Conservation (phyloP, 1,140 invertebrate genomes). For the Stenopsyche tienmushanensis region DNA sequence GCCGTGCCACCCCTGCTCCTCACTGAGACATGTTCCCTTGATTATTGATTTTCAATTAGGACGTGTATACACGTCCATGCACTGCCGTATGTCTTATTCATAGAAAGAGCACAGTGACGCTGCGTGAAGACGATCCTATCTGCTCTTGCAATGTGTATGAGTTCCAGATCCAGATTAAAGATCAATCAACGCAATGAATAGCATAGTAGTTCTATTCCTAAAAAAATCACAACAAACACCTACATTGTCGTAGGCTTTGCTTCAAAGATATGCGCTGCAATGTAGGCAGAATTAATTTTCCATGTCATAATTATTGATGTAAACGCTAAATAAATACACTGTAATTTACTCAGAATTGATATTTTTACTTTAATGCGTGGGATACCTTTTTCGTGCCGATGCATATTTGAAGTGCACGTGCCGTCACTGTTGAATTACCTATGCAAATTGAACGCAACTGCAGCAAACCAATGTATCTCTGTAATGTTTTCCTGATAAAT, state of each 20-base stretch:
- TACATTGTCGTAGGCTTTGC: no score
- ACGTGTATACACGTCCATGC: constrained; percentile 19
- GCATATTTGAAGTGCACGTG: neutral
- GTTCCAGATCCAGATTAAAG: neutral
- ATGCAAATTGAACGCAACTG: constrained; percentile 15
- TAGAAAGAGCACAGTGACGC: constrained; percentile 17
- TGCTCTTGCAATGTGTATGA: neutral
- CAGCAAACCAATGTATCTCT: constrained; percentile 5
- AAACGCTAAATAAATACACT: neutral
- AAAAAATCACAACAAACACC: no score
- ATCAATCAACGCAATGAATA: neutral
- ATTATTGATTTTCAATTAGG: constrained; percentile 42
- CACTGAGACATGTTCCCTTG: constrained; percentile 36
- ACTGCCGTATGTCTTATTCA: constrained; percentile 33
- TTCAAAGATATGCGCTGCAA: no score
- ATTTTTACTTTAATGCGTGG: no score
- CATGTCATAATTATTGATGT: neutral
- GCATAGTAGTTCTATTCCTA: no score
- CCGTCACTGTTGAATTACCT: constrained; percentile 1
- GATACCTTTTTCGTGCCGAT: neutral
- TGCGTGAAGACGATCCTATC: neutral
- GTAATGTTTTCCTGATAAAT: constrained; percentile 5
- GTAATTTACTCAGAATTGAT: neutral
- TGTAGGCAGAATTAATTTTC: neutral
- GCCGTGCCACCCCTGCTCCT: constrained; percentile 21